Evolutionary conservation across 1,140 invertebrate genomes (phyloP).

Genomic region (Cotesia typhae): DNA sequence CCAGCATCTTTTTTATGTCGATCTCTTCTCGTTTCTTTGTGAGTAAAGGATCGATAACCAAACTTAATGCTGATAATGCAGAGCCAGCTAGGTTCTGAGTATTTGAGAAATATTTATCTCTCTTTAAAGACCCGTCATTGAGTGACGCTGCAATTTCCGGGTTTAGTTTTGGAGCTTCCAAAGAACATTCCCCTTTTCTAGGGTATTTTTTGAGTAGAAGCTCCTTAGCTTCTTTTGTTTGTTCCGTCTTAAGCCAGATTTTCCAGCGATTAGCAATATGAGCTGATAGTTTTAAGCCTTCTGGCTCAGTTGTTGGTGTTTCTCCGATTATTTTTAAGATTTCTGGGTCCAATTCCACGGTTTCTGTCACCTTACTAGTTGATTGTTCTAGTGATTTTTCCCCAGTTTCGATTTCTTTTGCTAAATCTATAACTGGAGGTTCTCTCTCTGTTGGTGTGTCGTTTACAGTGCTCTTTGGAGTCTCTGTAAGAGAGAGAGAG

Average conservation of each 20-base stretch:
- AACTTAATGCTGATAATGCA: constrained; percentile 17
- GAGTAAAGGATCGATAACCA: not conserved
- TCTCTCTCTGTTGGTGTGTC: too few species aligned
- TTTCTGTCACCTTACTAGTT: too few species aligned
- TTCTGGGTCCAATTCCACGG: not conserved
- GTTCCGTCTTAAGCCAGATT: not conserved
- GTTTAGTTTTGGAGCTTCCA: constrained; percentile 21
- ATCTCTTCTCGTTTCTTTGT: not conserved
- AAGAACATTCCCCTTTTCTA: not conserved
- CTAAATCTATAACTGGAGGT: too few species aligned
- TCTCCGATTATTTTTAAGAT: constrained; percentile 15
- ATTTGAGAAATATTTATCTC: constrained; percentile 25
- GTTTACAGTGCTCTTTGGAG: too few species aligned
- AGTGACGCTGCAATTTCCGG: constrained; percentile 16
- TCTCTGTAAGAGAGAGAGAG: too few species aligned
- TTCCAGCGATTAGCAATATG: constrained; percentile 27
- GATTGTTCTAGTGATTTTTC: too few species aligned
- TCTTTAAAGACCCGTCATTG: constrained; percentile 11
- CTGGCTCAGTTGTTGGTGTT: not conserved
- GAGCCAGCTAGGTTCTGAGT: constrained; percentile 27
- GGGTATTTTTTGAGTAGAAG: constrained; percentile 25
- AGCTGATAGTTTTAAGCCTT: not conserved
- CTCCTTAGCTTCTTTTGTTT: constrained; percentile 21
- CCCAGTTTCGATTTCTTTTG: too few species aligned
- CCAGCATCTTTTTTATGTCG: constrained; percentile 16